Percentiles rank a stretch among this genome's conserved stretches.
phyloP scores from a whole-genome alignment of 2,888 invertebrate species.

The Caenorhabditis sinica region DNA sequence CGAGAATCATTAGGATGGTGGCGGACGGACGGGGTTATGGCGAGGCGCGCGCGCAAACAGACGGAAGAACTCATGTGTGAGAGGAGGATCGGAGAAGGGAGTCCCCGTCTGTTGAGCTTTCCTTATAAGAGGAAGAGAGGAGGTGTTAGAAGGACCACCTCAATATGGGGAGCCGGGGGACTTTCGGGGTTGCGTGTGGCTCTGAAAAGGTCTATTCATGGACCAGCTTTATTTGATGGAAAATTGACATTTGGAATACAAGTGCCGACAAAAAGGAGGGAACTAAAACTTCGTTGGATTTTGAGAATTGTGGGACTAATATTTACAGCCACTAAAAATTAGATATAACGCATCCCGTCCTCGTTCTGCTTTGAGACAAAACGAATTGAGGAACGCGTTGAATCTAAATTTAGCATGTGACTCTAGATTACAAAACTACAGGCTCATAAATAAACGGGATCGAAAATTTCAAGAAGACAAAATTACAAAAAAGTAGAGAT shows the following conservation, averaged over 20 bases:
- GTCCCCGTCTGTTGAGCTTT: constrained; percentile 12
- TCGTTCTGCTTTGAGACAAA: background rate
- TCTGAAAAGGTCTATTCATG: no score
- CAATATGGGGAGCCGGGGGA: background rate
- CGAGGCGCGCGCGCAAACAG: constrained; percentile 44
- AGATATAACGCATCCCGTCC: background rate
- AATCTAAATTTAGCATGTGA: background rate
- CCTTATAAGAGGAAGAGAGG: background rate
- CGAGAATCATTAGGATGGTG: constrained; percentile 44
- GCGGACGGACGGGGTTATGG: constrained; percentile 6
- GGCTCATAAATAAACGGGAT: background rate
- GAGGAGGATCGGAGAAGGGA: constrained; percentile 19
- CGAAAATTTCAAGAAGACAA: constrained; percentile 31
- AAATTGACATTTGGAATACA: background rate
- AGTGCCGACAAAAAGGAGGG: background rate
- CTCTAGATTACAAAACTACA: background rate
- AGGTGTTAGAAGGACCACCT: constrained; percentile 1
- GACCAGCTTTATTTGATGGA: constrained; percentile 12
- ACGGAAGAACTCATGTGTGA: constrained; percentile 39
- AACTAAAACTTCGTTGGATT: background rate
- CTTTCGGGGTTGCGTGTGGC: no score
- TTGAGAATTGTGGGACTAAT: background rate
- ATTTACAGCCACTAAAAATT: constrained; percentile 5
- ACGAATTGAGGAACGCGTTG: background rate
- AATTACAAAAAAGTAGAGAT: constrained; percentile 36